Evolutionary conservation across 2,888 invertebrate species (phyloP).

Genomic region (Sphaeridia pumilis): DNA sequence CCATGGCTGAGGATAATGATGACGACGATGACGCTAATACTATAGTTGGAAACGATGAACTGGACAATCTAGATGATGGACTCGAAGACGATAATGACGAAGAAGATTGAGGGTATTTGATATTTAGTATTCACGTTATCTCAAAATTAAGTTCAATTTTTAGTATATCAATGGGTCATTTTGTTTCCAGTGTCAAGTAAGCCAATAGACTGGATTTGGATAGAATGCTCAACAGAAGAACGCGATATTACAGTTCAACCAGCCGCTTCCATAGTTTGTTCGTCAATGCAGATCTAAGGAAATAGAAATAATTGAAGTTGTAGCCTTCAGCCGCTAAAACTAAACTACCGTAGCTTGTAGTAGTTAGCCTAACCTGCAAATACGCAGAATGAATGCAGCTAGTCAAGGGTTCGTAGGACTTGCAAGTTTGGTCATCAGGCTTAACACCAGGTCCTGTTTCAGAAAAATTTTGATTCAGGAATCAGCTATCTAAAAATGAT

Average conservation of each 20-base stretch:
- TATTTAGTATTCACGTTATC: too few species aligned
- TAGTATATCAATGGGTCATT: too few species aligned
- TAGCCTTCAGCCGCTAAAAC: too few species aligned
- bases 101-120: too few species aligned
- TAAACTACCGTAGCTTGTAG: too few species aligned
- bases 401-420: constrained; percentile 6
- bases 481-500: neutral
- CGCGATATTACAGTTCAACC: too few species aligned
- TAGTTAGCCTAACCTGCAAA: constrained; percentile 6
- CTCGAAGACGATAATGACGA: neutral
- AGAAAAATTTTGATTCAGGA: neutral
- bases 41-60: neutral
- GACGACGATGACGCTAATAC: constrained; percentile 4
- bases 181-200: too few species aligned
- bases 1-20: constrained; percentile 8
- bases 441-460: constrained; percentile 4
- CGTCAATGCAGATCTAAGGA: too few species aligned
- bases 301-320: too few species aligned
- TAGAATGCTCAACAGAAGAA: too few species aligned
- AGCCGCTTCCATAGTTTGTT: too few species aligned
- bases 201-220: too few species aligned
- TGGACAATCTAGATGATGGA: neutral
- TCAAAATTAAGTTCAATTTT: neutral
- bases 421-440: constrained; percentile 7
- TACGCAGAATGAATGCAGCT: constrained; percentile 9